Percentiles rank a stretch among this genome's conserved stretches.
These are phyloP conservation scores for Homarus americanus DNA, from an alignment of 1,140 invertebrate genomes.

Conservation along the genomic window DNA sequence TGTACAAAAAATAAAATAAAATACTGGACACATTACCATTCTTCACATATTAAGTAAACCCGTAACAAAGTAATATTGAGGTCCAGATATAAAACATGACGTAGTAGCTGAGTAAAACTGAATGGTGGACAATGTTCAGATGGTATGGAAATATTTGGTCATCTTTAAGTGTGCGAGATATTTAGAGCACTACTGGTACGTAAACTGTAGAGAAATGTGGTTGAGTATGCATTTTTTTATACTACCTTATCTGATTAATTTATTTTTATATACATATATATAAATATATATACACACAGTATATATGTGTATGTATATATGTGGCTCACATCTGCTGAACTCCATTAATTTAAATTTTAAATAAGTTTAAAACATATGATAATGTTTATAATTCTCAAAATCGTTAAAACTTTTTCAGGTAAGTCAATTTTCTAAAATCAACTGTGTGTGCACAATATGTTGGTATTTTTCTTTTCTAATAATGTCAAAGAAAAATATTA, in stretches of 20 bases:
- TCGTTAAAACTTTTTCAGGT: not conserved
- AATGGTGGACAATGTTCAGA: not conserved
- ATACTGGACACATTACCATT: not conserved
- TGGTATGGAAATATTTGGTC: not conserved
- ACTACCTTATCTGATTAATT: not conserved
- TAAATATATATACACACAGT: too few species aligned
- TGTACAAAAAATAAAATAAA: not conserved
- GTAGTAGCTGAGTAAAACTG: not conserved
- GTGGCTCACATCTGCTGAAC: not conserved
- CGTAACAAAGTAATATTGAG: not conserved
- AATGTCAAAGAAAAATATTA: too few species aligned
- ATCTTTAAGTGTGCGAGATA: not conserved
- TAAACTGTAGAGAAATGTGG: too few species aligned
- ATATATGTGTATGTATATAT: too few species aligned
- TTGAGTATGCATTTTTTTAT: too few species aligned
- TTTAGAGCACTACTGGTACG: too few species aligned
- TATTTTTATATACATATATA: slow-evolving; percentile 6
- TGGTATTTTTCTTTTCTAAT: not conserved
- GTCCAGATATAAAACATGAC: not conserved
- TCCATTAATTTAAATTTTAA: not conserved
- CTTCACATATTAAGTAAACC: not conserved
- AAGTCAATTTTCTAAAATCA: not conserved
- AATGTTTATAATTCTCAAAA: not conserved
- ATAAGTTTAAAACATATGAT: not conserved
- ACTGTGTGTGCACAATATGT: not conserved